Base-by-base conservation (phyloP, 2,797 vertebrate species). In the Cygnus olor region DNA sequence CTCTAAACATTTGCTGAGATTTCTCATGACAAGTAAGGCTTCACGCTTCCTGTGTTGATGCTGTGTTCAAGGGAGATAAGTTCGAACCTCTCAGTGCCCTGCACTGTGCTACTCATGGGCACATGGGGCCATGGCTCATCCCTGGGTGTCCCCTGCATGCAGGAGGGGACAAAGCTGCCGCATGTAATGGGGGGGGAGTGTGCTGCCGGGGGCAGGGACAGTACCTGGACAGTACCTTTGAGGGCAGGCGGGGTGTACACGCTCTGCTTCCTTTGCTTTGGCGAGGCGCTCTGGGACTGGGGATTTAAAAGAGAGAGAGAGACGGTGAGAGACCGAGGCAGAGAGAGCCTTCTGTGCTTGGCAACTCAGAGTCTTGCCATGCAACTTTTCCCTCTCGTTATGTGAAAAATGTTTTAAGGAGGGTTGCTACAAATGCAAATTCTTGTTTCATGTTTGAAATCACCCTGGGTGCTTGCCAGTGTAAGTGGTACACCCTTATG, bases 251-350 rank as follows among this genome's bases (percentile, higher is more conserved):
- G 97, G 25, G 98, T 97, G 58, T 97, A 99, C 79, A 98, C 98
- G 4, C 99, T 99, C 97, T 99, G 98, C 98, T 99, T 99, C 98
- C 99, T 98, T 91, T 99, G 99, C 95, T 98, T 98, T 63, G 98
- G 98, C 71, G 98, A 98, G 28, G 97, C 96, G 4, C 95, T 98
- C 98, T 98, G 97, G 60, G 95, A 96, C 98, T 98, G 97, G 16
- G 42, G 85, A 93, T 65, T 89, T 71, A 94, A 89, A 93, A 63
- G 95, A 61, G 78, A 89, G 28, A 94, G 80, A 93, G 71, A 81
- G 36, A 36, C 6, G 0, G 51, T 90, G 14, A 93, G 89, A 76
- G 10, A 56, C 0, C 0, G 47, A 19, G 28, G 27, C 1, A 0
- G 65, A 4, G 5, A 54, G 24, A 42, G 19, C 0, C 7, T n/a